Conservation (phyloP, 1,140 invertebrate genomes). For the Telenomus remus region DNA sequence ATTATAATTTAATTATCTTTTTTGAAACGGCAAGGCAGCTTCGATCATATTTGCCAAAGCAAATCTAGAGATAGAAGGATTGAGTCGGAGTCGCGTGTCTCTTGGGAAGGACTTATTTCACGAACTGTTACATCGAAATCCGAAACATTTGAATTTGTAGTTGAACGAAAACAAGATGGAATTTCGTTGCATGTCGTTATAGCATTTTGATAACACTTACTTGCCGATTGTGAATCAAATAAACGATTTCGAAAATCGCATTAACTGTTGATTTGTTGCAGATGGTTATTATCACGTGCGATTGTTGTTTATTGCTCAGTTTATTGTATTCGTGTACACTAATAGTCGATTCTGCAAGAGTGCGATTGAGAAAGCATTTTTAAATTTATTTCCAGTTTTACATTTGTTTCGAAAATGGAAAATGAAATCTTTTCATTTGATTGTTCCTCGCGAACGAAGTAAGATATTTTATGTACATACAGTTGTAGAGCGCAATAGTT, state of each 20-base stretch:
- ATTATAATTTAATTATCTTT: conserved; percentile 34
- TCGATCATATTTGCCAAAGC: conserved; percentile 34
- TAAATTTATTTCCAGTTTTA: not conserved
- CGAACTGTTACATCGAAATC: no score
- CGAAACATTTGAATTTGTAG: no score
- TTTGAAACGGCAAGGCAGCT: conserved; percentile 15
- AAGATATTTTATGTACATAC: conserved; percentile 50
- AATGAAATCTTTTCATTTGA: conserved; percentile 23
- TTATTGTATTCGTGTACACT: conserved; percentile 9
- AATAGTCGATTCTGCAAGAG: conserved; percentile 12
- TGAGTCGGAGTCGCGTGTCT: no score
- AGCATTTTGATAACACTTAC: conserved; percentile 31
- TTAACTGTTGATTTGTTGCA: conserved; percentile 38
- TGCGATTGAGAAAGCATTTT: conserved; percentile 7
- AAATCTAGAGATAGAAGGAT: conserved; percentile 16
- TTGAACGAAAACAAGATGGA: no score
- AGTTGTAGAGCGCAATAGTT: conserved; percentile 28
- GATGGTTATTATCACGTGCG: conserved; percentile 7
- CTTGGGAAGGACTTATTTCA: no score
- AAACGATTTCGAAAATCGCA: conserved; percentile 14
- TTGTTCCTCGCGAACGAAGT: conserved; percentile 48
- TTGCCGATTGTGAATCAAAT: conserved; percentile 14
- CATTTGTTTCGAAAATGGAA: conserved; percentile 15
- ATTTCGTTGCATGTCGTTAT: not conserved
- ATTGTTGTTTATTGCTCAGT: conserved; percentile 20